Evolutionary conservation across 2,888 invertebrate genomes (phyloP), one percentile per base, ranked within the genome.

Genomic region (Odiellus spinosus): DNA sequence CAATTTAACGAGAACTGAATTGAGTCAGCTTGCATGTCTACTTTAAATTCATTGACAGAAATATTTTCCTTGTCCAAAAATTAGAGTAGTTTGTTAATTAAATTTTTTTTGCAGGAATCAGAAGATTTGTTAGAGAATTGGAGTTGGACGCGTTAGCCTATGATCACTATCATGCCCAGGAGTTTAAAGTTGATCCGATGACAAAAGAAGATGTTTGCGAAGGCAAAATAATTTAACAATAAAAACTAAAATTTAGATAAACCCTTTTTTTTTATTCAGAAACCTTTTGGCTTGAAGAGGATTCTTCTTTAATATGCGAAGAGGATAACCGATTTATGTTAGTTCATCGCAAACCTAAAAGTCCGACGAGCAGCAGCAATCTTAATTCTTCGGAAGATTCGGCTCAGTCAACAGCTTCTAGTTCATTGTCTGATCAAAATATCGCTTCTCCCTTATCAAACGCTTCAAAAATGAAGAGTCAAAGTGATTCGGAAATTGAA

Each of bases 111-210:
- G 34, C 17, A 66, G 66, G 63, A 42, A 58, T 66, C 4, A 53
- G 66, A 35, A 47, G 63, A 19, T 64, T 65, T 51, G 62, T 64
- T 33, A 57, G 59, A 41, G 63, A 64, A 40, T 55, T 66, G 12
- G 62, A 62, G 43, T 56, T 57, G 33, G 65, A 66, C 52, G 62
- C 63, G 3, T 55, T 57, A 12, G 47, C 53, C 18, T 60, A 59
- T 53, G 61, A 62, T 44, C 52, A 39, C 12, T 48, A 52, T 39
- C 35, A 45, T 18, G 47, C 52, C 2, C 47, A 47, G 33, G 34
- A 42, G 14, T 38, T 44, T 39, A 45, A 48, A 43, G 40, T 46
- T 41, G 12, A 36, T 12, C 42, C 52, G 2, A 35, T 48, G 34
- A 50, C 42, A 34, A 45, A 49, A 40, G 52, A 50, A 47, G 52